Percentiles rank a stretch among this genome's conserved stretches.
phyloP scores from a whole-genome alignment of 2,888 invertebrate genomes.

The Minunthozetes semirufus region DNA sequence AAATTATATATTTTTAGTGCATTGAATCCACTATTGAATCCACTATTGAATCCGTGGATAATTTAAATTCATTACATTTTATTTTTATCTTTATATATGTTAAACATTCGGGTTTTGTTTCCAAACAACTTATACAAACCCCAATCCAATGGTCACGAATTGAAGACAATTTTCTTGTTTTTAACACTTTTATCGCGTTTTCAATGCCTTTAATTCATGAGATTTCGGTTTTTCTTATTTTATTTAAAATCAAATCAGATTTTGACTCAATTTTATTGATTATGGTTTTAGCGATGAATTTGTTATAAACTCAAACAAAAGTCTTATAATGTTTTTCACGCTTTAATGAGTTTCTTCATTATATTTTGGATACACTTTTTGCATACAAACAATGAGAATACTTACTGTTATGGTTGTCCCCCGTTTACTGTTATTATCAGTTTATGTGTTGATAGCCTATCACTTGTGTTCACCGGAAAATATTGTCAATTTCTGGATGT shows the following conservation, averaged over 20 bases:
- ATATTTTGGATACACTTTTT: constrained; percentile 20
- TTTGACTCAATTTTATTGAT: too few relatives aligned
- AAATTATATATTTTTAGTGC: background rate
- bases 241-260: background rate
- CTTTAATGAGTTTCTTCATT: constrained; percentile 19
- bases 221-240: background rate
- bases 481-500: too few relatives aligned
- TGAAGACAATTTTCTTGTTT: background rate
- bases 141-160: constrained; percentile 1
- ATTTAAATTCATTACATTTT: constrained; percentile 3
- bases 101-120: background rate
- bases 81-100: background rate
- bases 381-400: background rate
- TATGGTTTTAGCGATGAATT: too few relatives aligned
- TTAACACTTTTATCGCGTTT: background rate
- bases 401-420: background rate
- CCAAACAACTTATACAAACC: background rate
- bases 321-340: constrained; percentile 18
- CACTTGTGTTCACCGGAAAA: too few relatives aligned
- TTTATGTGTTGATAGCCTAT: too few relatives aligned
- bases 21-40: background rate
- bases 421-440: too few relatives aligned
- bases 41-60: constrained; percentile 3
- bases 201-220: background rate
- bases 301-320: background rate